Percentiles rank a stretch among this genome's conserved stretches.
Conservation (phyloP, 2,113 vertebrate genomes). For the Cyprinodon brontotheroides region DNA sequence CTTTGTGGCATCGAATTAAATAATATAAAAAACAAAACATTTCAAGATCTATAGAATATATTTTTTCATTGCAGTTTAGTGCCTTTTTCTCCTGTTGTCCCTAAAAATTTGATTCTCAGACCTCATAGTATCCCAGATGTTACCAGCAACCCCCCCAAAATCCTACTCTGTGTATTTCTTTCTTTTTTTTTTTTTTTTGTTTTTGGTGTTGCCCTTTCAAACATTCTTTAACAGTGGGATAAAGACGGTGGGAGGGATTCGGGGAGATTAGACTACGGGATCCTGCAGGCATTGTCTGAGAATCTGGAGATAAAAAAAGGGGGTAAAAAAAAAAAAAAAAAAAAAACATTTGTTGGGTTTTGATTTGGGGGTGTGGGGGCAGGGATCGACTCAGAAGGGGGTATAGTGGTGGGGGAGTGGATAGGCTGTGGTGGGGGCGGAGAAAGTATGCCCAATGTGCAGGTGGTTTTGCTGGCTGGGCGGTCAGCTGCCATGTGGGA, state of each 20-base stretch:
- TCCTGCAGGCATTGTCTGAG: slow-evolving; percentile 94
- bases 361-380: slow-evolving; percentile 49
- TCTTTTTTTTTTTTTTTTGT: slow-evolving; percentile 46
- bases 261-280: slow-evolving; percentile 93
- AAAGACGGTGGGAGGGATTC: slow-evolving; percentile 79
- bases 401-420: slow-evolving; percentile 10
- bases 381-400: slow-evolving; percentile 22
- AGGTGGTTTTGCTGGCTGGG: slow-evolving; percentile 39
- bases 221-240: slow-evolving; percentile 93
- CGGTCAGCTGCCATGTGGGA: slow-evolving; percentile 2
- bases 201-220: slow-evolving; percentile 89
- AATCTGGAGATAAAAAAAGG: slow-evolving; percentile 90
- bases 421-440: slow-evolving; percentile 17
- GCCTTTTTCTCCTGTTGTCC: not conserved
- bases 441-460: slow-evolving; percentile 36
- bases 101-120: not conserved
- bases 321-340: slow-evolving; percentile 71
- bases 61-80: not conserved
- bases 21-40: too few species aligned
- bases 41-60: too few species aligned
- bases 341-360: slow-evolving; percentile 68
- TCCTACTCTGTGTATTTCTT: not conserved
- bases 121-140: slow-evolving; percentile 70
- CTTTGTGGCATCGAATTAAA: not conserved
- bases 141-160: slow-evolving; percentile 41